Percentiles rank a stretch among this genome's conserved stretches.
These are phyloP conservation scores for Alcis repandata DNA, from an alignment of 2,888 invertebrate genomes.

Conservation along the genomic window DNA sequence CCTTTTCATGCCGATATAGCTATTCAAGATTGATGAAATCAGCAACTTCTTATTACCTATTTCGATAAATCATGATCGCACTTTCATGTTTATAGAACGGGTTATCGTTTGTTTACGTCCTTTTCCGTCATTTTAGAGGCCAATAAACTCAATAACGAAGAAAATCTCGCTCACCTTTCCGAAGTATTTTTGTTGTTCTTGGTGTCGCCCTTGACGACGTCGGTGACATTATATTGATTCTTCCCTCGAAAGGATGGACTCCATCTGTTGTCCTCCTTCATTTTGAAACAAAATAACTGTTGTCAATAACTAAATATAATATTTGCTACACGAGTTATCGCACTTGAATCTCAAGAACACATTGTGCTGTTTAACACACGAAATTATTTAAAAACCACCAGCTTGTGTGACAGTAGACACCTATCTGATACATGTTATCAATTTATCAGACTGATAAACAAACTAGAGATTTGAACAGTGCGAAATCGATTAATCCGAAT, in stretches of 20 bases:
- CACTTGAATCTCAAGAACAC: constrained; percentile 13
- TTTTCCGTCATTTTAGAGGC: neutral
- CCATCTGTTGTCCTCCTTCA: constrained; percentile 59
- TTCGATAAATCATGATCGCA: neutral
- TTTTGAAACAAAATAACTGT: constrained; percentile 45
- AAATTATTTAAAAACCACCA: constrained; percentile 29
- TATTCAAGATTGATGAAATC: too few relatives aligned
- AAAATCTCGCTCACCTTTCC: constrained; percentile 53
- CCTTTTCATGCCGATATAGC: too few relatives aligned
- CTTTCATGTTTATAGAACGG: neutral
- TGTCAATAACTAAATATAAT: neutral
- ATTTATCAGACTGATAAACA: constrained; percentile 50
- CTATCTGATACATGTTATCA: constrained; percentile 56
- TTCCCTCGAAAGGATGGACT: constrained; percentile 50
- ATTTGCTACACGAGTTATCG: neutral
- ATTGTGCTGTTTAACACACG: constrained; percentile 8
- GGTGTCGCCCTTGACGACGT: constrained; percentile 49
- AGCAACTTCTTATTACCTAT: too few relatives aligned
- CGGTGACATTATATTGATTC: constrained; percentile 50
- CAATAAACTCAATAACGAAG: neutral
- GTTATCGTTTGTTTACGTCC: neutral
- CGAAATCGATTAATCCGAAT: constrained; percentile 41
- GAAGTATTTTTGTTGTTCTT: constrained; percentile 44
- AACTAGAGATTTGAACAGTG: constrained; percentile 15
- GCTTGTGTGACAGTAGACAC: constrained; percentile 28